Evolutionary conservation across 2,113 vertebrate genomes (phyloP), one percentile per base, ranked within the genome.

Genomic region (Orientallactaga bullata): DNA sequence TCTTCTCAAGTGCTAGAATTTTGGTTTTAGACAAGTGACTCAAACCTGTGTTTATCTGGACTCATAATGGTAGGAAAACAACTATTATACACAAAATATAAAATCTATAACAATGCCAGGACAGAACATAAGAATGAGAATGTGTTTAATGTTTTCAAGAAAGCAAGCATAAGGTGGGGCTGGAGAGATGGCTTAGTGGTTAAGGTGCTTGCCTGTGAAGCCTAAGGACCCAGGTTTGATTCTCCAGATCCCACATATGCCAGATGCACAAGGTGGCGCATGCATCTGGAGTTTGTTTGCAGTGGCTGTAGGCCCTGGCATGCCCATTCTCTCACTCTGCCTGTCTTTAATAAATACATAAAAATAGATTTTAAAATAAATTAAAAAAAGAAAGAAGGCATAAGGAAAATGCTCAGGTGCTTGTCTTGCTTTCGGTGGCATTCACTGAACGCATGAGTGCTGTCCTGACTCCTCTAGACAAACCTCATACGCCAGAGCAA

Each of bases 11-110:
- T 32, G 5, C 28, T 68, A 5, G 28, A 68, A 32, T 68, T 92
- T 68, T 77, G 28, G 58, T 82, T 91, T 90, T 78, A 85, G 51
- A 90, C 11, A 78, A 74, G 37, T 86, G 66, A 39, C 51, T 95
- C 84, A 58, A 86, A 65, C 42, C 73, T 93, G 30, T 68, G 37
- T 20, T 76, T 92, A 6, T 61, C 16, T 32, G 0, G 4, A 58
- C 23, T 26, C 8, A 65, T 15, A 20, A 68, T 66, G 87, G 17
- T 35, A 24, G 82, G 71, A 82, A 93, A 94, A 94, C 73, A 89
- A 73, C 85, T 85, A 95, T 66, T 73, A 69, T 39, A 82, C 16
- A 77, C 47, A 85, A 92, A 39, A 47, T 91, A 39, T 16, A 80
- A 93, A 92, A 69, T 51, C 76, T 18, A 76, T 55, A 61, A 37